Percentiles rank a stretch among this genome's conserved stretches.
phyloP scores from a whole-genome alignment of 1,140 invertebrate species.

The Pristionchus pacificus region DNA sequence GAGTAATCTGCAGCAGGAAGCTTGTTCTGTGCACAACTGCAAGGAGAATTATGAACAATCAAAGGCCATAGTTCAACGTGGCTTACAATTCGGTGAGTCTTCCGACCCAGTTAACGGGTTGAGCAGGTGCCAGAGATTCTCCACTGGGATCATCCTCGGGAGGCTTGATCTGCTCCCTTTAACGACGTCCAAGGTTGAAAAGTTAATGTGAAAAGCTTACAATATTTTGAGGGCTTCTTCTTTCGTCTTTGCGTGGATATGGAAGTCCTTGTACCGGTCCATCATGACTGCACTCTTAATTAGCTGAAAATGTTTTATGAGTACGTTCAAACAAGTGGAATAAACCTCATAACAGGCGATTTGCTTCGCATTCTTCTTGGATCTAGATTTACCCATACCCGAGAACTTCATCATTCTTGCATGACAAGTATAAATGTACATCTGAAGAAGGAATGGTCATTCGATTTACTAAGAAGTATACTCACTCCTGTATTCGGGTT shows the following conservation, averaged over 20 bases:
- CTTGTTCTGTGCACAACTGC: slow-evolving; percentile 9
- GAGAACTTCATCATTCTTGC: too few relatives aligned
- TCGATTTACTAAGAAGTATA: slow-evolving; percentile 7
- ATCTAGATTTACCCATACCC: not conserved
- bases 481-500: not conserved
- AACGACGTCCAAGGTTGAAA: too few relatives aligned
- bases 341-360: slow-evolving; percentile 7
- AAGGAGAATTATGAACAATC: too few relatives aligned
- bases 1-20: slow-evolving; percentile 2
- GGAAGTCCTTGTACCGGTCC: not conserved
- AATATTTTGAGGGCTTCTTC: slow-evolving; percentile 10
- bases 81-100: too few relatives aligned
- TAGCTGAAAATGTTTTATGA: not conserved
- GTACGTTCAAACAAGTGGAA: not conserved
- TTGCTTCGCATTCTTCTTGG: slow-evolving; percentile 22
- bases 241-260: slow-evolving; percentile 1
- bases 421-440: too few relatives aligned
- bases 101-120: too few relatives aligned
- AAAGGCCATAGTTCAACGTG: too few relatives aligned
- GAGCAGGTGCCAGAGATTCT: too few relatives aligned
- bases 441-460: not conserved
- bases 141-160: too few relatives aligned
- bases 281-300: too few relatives aligned
- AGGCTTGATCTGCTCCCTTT: too few relatives aligned
- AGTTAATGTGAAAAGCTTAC: slow-evolving; percentile 3